These are phyloP conservation scores for Felis chaus DNA, from an alignment of 2,113 vertebrate genomes.

Conservation along the genomic window DNA sequence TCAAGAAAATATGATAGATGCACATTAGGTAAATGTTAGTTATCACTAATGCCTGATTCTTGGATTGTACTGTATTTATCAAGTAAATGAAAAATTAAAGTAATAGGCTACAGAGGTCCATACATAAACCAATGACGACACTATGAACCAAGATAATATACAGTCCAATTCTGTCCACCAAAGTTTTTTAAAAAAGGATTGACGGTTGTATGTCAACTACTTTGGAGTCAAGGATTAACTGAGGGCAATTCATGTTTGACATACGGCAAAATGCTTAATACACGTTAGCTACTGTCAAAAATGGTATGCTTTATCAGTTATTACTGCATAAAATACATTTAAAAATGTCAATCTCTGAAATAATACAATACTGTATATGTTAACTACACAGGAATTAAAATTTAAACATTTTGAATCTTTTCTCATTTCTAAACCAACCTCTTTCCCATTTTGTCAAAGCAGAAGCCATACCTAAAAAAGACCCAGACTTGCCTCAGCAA, in stretches of 20 bases:
- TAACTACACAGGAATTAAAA: not conserved
- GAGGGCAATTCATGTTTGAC: not conserved
- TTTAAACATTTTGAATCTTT: not conserved
- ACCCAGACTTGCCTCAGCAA: not conserved
- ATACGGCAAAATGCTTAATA: not conserved
- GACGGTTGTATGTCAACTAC: not conserved
- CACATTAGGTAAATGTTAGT: not conserved
- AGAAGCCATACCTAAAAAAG: not conserved
- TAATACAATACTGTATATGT: not conserved
- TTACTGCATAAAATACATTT: not conserved
- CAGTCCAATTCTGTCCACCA: not conserved
- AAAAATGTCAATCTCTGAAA: not conserved
- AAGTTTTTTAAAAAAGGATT: not conserved
- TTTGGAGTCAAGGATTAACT: not conserved
- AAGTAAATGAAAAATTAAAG: slow-evolving; percentile 42
- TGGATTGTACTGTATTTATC: not conserved
- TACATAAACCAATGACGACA: not conserved
- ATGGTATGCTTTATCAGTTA: not conserved
- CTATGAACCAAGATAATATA: not conserved
- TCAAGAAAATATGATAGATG: not conserved
- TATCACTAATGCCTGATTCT: not conserved
- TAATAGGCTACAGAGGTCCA: not conserved
- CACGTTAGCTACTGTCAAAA: not conserved
- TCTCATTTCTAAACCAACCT: not conserved
- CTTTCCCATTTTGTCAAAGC: not conserved